These are phyloP conservation scores for Apomyelois bistriatella DNA, from an alignment of 2,888 invertebrate genomes.

Conservation along the genomic window DNA sequence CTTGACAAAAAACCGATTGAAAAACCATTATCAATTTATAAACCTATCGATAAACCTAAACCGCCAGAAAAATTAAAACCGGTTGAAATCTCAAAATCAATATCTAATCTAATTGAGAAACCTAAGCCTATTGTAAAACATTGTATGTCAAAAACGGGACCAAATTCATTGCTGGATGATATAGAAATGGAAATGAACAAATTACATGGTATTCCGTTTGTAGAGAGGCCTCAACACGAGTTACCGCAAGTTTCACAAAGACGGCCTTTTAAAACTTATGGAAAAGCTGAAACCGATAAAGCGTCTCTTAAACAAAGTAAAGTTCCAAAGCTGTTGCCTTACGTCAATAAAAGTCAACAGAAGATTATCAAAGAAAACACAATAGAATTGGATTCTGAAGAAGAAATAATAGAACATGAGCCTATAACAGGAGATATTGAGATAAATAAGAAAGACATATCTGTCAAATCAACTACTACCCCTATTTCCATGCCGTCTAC, in stretches of 20 bases:
- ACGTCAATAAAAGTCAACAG: conserved; percentile 36
- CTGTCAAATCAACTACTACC: conserved; percentile 26
- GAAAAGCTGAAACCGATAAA: conserved; percentile 37
- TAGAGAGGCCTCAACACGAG: conserved; percentile 59
- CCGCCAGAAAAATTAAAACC: background rate
- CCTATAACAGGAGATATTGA: conserved; percentile 47
- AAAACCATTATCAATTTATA: background rate
- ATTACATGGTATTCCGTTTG: conserved; percentile 65
- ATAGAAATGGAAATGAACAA: conserved; percentile 75
- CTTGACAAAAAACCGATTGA: conserved; percentile 24
- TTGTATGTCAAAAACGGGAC: conserved; percentile 23
- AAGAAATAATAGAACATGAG: conserved; percentile 50
- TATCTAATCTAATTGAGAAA: background rate
- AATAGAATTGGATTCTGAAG: conserved; percentile 43
- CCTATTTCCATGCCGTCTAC: conserved; percentile 17
- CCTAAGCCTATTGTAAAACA: background rate
- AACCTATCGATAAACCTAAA: background rate
- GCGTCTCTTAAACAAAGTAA: conserved; percentile 34
- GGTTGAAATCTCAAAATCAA: background rate
- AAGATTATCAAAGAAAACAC: conserved; percentile 31
- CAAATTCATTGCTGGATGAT: conserved; percentile 46
- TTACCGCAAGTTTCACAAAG: conserved; percentile 39
- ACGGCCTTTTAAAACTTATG: conserved; percentile 33
- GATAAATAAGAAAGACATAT: conserved; percentile 26
- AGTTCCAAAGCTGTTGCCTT: conserved; percentile 44